A percentile compares a stretch with the other conserved stretches of the same genome.
Evolutionary conservation across 2,797 vertebrate genomes (phyloP).

Genomic region (Crocodylus rhombifer): DNA sequence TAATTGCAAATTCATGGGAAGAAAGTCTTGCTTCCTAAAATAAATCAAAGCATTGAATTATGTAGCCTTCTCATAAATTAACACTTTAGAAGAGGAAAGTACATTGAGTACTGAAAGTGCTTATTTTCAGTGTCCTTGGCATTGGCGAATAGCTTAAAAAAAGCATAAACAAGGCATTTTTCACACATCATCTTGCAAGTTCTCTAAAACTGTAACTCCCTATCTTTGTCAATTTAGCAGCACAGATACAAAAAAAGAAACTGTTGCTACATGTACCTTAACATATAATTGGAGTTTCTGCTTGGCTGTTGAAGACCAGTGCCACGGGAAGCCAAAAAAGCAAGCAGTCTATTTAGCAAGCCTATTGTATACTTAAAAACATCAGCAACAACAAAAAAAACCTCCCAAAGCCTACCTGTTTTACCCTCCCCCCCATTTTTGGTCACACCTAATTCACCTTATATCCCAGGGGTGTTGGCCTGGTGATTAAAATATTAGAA

Average conservation of each 20-base stretch:
- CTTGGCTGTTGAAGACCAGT: neutral
- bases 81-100: neutral
- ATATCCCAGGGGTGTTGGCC: conserved; percentile 27
- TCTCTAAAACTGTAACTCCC: neutral
- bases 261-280: neutral
- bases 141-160: conserved; percentile 20
- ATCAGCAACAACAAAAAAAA: neutral
- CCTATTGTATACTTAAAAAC: neutral
- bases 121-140: conserved; percentile 7
- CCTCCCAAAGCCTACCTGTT: conserved; percentile 35
- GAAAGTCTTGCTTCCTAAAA: conserved; percentile 29
- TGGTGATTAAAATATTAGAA: conserved; percentile 55
- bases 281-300: neutral
- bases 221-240: neutral
- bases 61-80: conserved; percentile 28
- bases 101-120: neutral
- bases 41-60: neutral
- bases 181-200: neutral
- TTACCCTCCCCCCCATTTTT: neutral
- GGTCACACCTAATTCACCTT: conserved; percentile 51
- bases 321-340: neutral
- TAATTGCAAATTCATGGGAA: conserved; percentile 21
- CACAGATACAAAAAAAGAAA: neutral
- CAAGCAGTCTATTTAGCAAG: neutral
- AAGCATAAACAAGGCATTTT: neutral